Conservation (phyloP, 2,113 vertebrate species). For the Phoxinus phoxinus region DNA sequence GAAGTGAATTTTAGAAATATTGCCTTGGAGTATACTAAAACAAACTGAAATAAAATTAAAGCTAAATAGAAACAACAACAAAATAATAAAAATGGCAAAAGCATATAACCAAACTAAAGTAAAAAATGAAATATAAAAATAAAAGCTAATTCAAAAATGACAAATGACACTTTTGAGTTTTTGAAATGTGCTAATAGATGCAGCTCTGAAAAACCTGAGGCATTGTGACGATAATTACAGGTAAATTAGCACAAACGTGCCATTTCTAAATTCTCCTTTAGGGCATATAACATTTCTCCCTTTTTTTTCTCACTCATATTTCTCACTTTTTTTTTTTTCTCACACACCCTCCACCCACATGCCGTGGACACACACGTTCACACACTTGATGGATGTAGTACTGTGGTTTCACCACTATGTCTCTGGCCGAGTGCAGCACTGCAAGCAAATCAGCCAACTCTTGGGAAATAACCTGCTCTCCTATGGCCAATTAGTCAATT, state of each 20-base stretch:
- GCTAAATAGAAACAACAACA: not conserved
- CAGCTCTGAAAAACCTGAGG: not conserved
- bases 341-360: not conserved
- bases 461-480: slow-evolving; percentile 74
- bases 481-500: slow-evolving; percentile 79
- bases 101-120: not conserved
- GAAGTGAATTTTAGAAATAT: not conserved
- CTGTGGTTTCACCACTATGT: slow-evolving; percentile 10
- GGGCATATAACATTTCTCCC: not conserved
- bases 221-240: not conserved
- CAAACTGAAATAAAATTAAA: not conserved
- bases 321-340: not conserved
- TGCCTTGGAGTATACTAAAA: not conserved
- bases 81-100: not conserved
- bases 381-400: slow-evolving; percentile 8
- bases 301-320: not conserved
- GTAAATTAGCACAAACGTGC: slow-evolving; percentile 1
- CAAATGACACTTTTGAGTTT: not conserved
- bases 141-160: not conserved
- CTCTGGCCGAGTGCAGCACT: slow-evolving; percentile 49
- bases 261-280: not conserved
- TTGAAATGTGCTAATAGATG: not conserved
- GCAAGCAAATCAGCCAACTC: slow-evolving; percentile 62
- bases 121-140: not conserved
- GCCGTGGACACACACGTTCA: not conserved